Conservation (phyloP, 2,113 vertebrate genomes). For the Patagioenas fasciata region DNA sequence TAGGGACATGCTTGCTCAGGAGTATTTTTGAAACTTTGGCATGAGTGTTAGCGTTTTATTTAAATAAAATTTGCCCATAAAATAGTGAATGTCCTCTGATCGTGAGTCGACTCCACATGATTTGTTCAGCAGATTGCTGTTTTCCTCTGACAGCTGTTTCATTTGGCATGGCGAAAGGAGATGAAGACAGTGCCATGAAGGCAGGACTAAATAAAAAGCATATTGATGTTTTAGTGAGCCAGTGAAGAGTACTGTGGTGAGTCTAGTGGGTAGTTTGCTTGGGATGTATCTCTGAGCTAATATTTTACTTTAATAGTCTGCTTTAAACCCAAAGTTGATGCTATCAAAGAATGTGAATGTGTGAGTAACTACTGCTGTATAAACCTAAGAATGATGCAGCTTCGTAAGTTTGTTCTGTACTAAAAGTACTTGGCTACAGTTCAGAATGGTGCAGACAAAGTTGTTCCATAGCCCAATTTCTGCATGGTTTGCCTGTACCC, state of each 20-base stretch:
- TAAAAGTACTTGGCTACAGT: not conserved
- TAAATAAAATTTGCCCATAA: not conserved
- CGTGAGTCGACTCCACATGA: not conserved
- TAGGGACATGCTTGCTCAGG: not conserved
- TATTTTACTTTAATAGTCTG: not conserved
- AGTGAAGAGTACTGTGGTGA: not conserved
- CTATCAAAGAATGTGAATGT: not conserved
- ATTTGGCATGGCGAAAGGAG: not conserved
- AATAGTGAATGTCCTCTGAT: not conserved
- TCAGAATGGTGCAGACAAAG: not conserved
- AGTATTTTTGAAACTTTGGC: not conserved
- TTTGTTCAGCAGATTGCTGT: not conserved
- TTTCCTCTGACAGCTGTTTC: not conserved
- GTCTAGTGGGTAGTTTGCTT: not conserved
- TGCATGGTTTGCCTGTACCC: not conserved
- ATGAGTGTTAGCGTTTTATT: not conserved
- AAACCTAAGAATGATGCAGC: not conserved
- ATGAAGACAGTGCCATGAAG: not conserved
- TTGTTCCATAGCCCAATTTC: not conserved
- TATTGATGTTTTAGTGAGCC: not conserved
- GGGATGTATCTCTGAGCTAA: not conserved
- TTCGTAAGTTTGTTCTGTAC: not conserved
- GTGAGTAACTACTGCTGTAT: not conserved
- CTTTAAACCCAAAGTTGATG: not conserved
- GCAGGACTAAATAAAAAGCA: not conserved